Evolutionary conservation across 2,888 invertebrate genomes (phyloP), one percentile per base, ranked within the genome.

Genomic region (Altica lythri): DNA sequence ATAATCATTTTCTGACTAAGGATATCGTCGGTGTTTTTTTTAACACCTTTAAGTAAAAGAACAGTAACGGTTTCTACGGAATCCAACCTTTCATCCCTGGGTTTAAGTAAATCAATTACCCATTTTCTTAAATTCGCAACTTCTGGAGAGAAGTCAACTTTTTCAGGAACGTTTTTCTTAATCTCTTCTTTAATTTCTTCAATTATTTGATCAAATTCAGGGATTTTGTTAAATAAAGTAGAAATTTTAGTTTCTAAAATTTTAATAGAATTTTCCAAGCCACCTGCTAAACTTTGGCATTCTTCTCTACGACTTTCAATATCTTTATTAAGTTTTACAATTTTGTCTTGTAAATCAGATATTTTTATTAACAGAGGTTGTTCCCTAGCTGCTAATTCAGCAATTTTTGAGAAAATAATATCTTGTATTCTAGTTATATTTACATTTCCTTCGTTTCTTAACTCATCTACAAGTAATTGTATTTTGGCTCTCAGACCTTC

Each of bases 21-120:
- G 13, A 40, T 22, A 1, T 30, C 32, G 16, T 9, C 8, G 9
- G 3, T 5, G 10, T 35, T 17, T 10, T 30, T 49, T 49, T 37
- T 18, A 16, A 49, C 5, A n/a, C 18, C n/a, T 13, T 40, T 32
- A 3, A 2, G 10, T 13, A 49, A 29, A 30, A 17, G 25, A 4
- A 40, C 19, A 12, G 19, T 32, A 10, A 37, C 13, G 16, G n/a
- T 16, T n/a, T 49, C 49, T 4, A 49, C 6, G 6, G 27, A 10
- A 18, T 49, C 40, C 8, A 49, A 13, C 14, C 49, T 14, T 6
- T 19, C n/a, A 13, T 48, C 48, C 5, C 48, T 18, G n/a, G 38
- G 13, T 30, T 30, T 30, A 1, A 48, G 12, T 2, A 14, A 13
- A 19, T 48, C 35, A 1, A 14, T 12, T 30, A 38, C 17, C 10